Conservation (phyloP, 2,797 vertebrate species). For the Petrocephalus sullivani region DNA sequence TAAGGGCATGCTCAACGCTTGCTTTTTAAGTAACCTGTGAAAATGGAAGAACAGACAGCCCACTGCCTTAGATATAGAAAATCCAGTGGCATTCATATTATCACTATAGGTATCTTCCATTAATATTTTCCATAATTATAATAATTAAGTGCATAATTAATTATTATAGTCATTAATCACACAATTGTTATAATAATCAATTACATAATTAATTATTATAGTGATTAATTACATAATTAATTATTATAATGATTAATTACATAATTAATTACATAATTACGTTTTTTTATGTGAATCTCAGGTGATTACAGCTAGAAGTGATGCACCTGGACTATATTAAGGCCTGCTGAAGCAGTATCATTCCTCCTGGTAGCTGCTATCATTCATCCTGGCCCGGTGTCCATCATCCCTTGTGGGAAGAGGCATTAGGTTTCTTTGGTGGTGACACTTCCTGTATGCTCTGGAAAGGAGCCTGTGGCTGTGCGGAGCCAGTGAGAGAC, state of each 20-base stretch:
- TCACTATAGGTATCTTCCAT: too few species aligned
- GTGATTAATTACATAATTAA: too few species aligned
- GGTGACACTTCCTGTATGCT: neutral
- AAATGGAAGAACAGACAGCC: neutral
- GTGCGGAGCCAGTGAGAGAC: neutral
- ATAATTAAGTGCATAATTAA: too few species aligned
- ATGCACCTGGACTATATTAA: neutral
- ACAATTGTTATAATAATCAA: too few species aligned
- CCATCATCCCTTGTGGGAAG: neutral
- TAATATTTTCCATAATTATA: too few species aligned
- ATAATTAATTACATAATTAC: too few species aligned
- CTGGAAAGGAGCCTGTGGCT: neutral
- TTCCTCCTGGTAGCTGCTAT: neutral
- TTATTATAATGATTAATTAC: too few species aligned
- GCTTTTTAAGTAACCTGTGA: slow-evolving; percentile 20
- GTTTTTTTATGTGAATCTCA: neutral
- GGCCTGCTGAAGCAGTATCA: neutral
- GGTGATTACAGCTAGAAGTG: neutral
- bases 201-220: too few species aligned
- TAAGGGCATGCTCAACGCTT: neutral
- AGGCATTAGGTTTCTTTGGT: neutral
- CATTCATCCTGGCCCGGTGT: neutral
- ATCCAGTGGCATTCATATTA: neutral
- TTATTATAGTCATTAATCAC: too few species aligned
- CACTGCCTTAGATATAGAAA: neutral